These are phyloP conservation scores for Torymus texanus DNA, from an alignment of 2,888 invertebrate genomes.

Conservation along the genomic window DNA sequence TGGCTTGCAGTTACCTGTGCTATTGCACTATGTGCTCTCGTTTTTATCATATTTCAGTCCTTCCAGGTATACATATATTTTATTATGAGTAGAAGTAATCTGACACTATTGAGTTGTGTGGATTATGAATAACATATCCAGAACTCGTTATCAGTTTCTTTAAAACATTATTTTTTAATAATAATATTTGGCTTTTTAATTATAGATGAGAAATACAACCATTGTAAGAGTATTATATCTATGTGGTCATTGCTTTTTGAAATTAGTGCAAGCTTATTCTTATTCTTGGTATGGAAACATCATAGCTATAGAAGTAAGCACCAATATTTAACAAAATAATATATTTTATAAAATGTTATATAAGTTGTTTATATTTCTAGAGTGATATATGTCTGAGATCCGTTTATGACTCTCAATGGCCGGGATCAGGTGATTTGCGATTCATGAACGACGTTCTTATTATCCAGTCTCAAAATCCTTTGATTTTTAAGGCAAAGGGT, in stretches of 20 bases:
- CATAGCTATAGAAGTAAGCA: too few relatives aligned
- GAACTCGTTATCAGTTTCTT: too few relatives aligned
- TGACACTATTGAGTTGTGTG: too few relatives aligned
- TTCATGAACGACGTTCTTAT: constrained; percentile 2
- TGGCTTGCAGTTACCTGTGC: constrained; percentile 62
- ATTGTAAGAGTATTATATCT: not conserved
- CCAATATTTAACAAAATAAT: too few relatives aligned
- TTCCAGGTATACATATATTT: too few relatives aligned
- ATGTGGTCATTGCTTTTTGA: constrained; percentile 26
- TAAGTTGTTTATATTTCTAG: not conserved
- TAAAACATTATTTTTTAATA: too few relatives aligned
- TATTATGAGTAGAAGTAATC: too few relatives aligned
- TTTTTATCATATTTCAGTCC: constrained; percentile 49
- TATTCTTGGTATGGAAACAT: constrained; percentile 57
- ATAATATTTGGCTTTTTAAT: constrained; percentile 7
- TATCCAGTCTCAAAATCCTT: not conserved
- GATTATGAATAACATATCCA: too few relatives aligned
- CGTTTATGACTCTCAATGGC: constrained; percentile 3
- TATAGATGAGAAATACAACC: not conserved
- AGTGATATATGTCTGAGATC: not conserved
- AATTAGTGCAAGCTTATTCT: constrained; percentile 59
- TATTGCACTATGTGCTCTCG: constrained; percentile 61
- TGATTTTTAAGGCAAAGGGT: not conserved
- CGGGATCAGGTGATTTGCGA: not conserved
- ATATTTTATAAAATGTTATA: not conserved